phyloP scores from a whole-genome alignment of 2,113 vertebrate genomes.

The Amia ocellicauda region DNA sequence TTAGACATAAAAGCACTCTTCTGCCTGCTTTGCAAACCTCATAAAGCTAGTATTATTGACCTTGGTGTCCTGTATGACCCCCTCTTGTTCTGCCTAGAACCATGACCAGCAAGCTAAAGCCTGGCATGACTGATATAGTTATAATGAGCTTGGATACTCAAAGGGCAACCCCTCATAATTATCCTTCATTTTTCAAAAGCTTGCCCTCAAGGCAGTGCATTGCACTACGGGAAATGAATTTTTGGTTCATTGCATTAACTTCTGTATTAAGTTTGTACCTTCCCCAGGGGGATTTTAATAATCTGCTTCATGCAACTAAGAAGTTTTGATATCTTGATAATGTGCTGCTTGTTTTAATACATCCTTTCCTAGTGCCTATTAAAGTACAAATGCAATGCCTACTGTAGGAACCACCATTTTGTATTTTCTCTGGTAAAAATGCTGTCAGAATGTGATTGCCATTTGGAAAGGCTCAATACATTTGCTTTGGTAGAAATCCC shows the following conservation, averaged over 20 bases:
- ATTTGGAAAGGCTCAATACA: constrained; percentile 37
- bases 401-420: neutral
- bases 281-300: neutral
- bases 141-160: neutral
- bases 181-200: neutral
- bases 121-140: neutral
- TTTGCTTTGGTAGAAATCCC: constrained; percentile 32
- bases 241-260: neutral
- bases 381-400: neutral
- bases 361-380: neutral
- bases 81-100: neutral
- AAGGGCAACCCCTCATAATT: constrained; percentile 8
- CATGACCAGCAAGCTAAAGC: too few species aligned
- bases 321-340: constrained; percentile 2
- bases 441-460: constrained; percentile 31
- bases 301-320: neutral
- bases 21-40: neutral
- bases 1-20: neutral
- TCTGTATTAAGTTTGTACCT: neutral
- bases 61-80: neutral
- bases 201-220: neutral
- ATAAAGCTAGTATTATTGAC: neutral
- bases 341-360: neutral
- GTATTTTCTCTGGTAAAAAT: constrained; percentile 12
- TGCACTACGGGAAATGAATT: neutral